phyloP scores from a whole-genome alignment of 2,888 invertebrate genomes.

The Calephelis perditalis region DNA sequence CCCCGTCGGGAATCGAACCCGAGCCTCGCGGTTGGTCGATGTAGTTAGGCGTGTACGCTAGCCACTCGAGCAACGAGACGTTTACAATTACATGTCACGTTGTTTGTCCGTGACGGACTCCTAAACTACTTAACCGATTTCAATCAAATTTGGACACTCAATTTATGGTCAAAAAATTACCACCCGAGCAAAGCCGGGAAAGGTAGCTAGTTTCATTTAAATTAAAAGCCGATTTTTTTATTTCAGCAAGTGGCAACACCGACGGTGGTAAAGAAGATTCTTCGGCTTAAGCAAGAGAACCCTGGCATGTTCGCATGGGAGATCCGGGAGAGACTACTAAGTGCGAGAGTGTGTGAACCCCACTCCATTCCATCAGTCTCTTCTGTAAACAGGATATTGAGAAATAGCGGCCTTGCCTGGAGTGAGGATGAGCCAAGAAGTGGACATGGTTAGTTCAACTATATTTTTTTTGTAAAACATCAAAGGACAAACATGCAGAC shows the following conservation, averaged over 20 bases:
- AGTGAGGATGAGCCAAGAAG: conserved; percentile 78
- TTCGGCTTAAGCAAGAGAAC: conserved; percentile 95
- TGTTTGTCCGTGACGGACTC: too few relatives aligned
- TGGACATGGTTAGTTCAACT: conserved; percentile 48
- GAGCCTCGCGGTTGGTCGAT: too few relatives aligned
- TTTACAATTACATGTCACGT: too few relatives aligned
- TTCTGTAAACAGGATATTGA: conserved; percentile 94
- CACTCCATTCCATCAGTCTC: conserved; percentile 95
- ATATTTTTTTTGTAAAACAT: too few relatives aligned
- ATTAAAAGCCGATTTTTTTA: conserved; percentile 8
- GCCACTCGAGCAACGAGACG: too few relatives aligned
- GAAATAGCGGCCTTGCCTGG: conserved; percentile 90
- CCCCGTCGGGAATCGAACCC: too few relatives aligned
- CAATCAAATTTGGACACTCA: too few relatives aligned
- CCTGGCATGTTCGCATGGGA: conserved; percentile 99
- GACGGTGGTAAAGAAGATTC: conserved; percentile 95
- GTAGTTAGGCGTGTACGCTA: too few relatives aligned
- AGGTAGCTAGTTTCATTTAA: not conserved
- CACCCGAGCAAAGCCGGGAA: too few relatives aligned
- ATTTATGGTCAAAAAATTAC: too few relatives aligned
- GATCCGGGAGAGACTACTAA: conserved; percentile 92
- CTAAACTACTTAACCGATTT: too few relatives aligned
- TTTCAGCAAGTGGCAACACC: conserved; percentile 97
- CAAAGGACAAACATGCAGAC: too few relatives aligned
- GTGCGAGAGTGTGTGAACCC: conserved; percentile 94